A percentile compares a stretch with the other conserved stretches of the same genome.
These are phyloP conservation scores for Grallaria varia DNA, from an alignment of 2,113 vertebrate genomes.

Conservation along the genomic window DNA sequence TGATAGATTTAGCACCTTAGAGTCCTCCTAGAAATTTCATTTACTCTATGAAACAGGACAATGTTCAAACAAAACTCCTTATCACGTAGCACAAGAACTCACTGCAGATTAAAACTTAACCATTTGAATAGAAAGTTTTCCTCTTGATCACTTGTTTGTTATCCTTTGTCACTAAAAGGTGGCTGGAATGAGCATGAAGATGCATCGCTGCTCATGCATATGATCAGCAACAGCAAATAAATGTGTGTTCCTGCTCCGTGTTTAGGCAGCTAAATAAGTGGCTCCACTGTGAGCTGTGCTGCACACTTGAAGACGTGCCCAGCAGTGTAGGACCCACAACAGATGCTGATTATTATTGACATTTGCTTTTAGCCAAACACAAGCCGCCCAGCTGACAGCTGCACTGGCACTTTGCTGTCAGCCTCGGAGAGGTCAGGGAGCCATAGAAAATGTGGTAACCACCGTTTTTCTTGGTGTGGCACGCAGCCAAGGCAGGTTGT, in stretches of 20 bases:
- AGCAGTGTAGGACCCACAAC: background rate
- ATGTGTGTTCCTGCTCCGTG: background rate
- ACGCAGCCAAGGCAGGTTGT: background rate
- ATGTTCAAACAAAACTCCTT: background rate
- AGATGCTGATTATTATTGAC: slow-evolving; percentile 43
- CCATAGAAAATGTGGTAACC: background rate
- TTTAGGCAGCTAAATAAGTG: background rate
- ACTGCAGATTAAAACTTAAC: background rate
- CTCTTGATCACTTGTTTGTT: background rate
- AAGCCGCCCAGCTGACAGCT: slow-evolving; percentile 60
- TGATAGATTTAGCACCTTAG: background rate
- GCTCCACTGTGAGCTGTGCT: background rate
- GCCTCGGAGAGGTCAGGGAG: background rate
- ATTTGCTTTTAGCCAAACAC: slow-evolving; percentile 14
- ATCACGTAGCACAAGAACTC: background rate
- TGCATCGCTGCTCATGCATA: background rate
- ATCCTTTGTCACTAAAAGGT: background rate
- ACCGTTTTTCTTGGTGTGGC: background rate
- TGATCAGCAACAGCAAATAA: background rate
- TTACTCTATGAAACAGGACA: background rate
- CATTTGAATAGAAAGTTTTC: background rate
- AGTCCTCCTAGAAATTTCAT: background rate
- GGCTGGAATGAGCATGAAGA: background rate
- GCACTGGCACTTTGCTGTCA: slow-evolving; percentile 14
- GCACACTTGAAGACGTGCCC: slow-evolving; percentile 39